Conservation (phyloP, 2,888 invertebrate genomes). For the Amorpha juglandis region DNA sequence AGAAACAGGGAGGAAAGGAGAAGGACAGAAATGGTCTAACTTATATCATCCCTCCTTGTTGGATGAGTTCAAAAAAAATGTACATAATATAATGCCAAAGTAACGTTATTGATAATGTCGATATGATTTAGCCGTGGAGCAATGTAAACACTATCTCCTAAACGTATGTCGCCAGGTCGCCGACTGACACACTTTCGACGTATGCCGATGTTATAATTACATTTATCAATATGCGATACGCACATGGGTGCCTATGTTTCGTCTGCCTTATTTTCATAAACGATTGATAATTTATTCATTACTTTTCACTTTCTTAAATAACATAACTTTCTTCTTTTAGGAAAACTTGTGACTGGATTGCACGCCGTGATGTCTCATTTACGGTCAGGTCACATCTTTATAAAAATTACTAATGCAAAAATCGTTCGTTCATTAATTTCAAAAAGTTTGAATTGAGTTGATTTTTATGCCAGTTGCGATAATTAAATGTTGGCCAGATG, state of each 20-base stretch:
- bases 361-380: background rate
- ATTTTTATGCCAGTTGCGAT: too few species aligned
- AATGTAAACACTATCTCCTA: conserved; percentile 31
- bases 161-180: conserved; percentile 55
- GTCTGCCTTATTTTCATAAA: conserved; percentile 33
- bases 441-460: too few species aligned
- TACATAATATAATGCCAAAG: too few species aligned
- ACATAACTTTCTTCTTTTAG: conserved; percentile 3
- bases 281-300: conserved; percentile 37
- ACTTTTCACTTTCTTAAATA: conserved; percentile 45
- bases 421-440: too few species aligned
- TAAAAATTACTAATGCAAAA: background rate
- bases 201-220: conserved; percentile 61
- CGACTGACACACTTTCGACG: conserved; percentile 72
- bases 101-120: background rate
- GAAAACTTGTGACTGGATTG: background rate
- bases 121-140: background rate
- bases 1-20: too few species aligned
- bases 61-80: too few species aligned
- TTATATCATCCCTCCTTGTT: too few species aligned
- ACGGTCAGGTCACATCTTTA: too few species aligned
- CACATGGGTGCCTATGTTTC: conserved; percentile 32
- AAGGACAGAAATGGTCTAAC: too few species aligned
- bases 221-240: conserved; percentile 46
- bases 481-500: too few species aligned